Conservation (phyloP, 1,140 invertebrate genomes). For the Sminthurinus signatus region DNA sequence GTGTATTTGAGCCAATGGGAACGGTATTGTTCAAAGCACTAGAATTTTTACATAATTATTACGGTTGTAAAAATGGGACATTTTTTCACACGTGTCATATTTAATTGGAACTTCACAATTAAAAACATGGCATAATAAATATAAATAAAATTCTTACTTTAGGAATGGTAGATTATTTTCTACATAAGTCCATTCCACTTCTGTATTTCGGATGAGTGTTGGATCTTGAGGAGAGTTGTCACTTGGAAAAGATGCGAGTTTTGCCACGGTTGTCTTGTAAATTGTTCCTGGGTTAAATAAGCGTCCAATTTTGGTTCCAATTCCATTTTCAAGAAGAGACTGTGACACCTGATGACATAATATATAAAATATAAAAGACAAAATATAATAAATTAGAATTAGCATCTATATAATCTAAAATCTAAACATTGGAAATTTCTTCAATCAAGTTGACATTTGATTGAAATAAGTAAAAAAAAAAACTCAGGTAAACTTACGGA, state of each 20-base stretch:
- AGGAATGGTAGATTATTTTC: neutral
- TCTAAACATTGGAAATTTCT: neutral
- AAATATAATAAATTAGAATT: neutral
- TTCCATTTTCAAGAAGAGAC: neutral
- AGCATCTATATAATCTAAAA: neutral
- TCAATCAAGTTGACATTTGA: too few species aligned
- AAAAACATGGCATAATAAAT: neutral
- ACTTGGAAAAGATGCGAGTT: neutral
- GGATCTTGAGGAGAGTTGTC: neutral
- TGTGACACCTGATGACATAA: neutral
- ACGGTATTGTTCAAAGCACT: neutral
- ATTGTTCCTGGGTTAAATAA: neutral
- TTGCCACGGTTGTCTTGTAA: neutral
- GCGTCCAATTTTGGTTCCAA: neutral
- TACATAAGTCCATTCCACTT: neutral
- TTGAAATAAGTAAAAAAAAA: too few species aligned
- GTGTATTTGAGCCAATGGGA: neutral
- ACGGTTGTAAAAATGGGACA: neutral
- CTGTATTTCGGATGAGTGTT: neutral
- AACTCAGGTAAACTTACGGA: conserved; percentile 21
- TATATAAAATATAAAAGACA: neutral
- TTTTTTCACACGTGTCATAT: neutral
- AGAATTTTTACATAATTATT: neutral
- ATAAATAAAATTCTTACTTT: neutral
- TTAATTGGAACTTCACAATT: neutral